Evolutionary conservation across 2,797 vertebrate species (phyloP).

Genomic region (Gouania willdenowi): DNA sequence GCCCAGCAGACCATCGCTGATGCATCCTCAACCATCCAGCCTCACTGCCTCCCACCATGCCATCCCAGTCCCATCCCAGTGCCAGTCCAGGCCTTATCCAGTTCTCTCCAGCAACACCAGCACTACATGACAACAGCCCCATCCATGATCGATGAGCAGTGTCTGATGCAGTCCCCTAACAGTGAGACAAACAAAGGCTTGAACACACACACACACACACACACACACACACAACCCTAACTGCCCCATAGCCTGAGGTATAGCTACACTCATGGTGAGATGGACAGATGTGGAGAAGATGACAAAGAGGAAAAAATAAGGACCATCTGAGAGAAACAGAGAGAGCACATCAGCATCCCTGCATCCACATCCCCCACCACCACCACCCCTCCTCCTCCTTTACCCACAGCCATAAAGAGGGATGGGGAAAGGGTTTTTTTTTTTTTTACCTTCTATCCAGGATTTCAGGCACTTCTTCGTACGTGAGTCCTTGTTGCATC

Average conservation of each 20-base stretch:
- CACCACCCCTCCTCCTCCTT: not conserved
- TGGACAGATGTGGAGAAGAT: not conserved
- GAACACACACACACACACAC: conserved; percentile 18
- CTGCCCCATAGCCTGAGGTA: not conserved
- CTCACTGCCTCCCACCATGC: no score
- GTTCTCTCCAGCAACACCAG: conserved; percentile 45
- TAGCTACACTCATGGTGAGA: conserved; percentile 44
- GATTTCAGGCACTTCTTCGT: conserved; percentile 79
- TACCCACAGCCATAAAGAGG: conserved; percentile 30
- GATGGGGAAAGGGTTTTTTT: no score
- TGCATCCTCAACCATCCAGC: no score
- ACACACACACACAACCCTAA: conserved; percentile 22
- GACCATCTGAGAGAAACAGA: conserved; percentile 8
- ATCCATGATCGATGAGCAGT: conserved; percentile 67
- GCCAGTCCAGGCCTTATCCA: conserved; percentile 63
- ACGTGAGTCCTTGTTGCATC: conserved; percentile 60
- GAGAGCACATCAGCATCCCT: conserved; percentile 59
- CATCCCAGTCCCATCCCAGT: conserved; percentile 57
- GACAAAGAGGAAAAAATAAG: conserved; percentile 1
- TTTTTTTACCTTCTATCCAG: conserved; percentile 80
- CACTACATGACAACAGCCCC: conserved; percentile 63
- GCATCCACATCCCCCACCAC: conserved; percentile 29
- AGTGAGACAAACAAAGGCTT: conserved; percentile 61
- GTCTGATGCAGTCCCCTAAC: conserved; percentile 64
- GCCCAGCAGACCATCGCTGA: conserved; percentile 60